Evolutionary conservation across 1,140 invertebrate species (phyloP), one percentile per base, ranked within the genome.

Genomic region (Drosophila navojoa): DNA sequence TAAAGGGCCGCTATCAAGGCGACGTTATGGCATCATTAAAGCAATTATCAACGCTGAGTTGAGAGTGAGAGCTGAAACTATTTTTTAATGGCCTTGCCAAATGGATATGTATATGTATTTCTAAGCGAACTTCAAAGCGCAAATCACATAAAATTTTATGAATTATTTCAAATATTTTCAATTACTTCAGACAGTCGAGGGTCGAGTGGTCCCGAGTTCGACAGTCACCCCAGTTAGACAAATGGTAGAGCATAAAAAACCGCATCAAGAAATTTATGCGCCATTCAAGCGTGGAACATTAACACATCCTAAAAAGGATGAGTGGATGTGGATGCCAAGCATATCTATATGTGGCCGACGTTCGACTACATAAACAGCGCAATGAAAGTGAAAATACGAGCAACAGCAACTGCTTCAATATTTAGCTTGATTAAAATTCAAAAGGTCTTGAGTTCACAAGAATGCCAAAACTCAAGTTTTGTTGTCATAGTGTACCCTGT

Each of bases 101-200:
- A 55, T 15, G 15, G 66, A 69, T 70, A 68, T 72, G 10, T 38
- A 38, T 32, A 32, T 32, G 7, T 9, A 32, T 32, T 7, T 9
- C 66, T 70, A 68, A 70, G 10, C 81, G 77, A 71, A 53, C 74
- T 79, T 74, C 15, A 64, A 74, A 67, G 62, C 15, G 29, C 35
- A 82, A 84, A 89, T 89, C 84, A 73, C 84, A 89, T 89, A 89
- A 89, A 84, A 84, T 89, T 84, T 77, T 89, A 90, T 89, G 84
- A 89, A 89, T 89, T 89, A 89, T 89, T 84, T 78, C 59, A 90
- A 89, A 89, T 80, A 89, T 89, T 89, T 89, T 89, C 84, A 89
- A 89, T 89, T 89, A 89, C 79, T 81, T 15, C 44, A 19, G 11
- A 27, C 38, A 49, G 22, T 32, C 44, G 68, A 66, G 49, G 38